Evolutionary conservation across 2,888 invertebrate genomes (phyloP).

Genomic region (Athetis lepigone): DNA sequence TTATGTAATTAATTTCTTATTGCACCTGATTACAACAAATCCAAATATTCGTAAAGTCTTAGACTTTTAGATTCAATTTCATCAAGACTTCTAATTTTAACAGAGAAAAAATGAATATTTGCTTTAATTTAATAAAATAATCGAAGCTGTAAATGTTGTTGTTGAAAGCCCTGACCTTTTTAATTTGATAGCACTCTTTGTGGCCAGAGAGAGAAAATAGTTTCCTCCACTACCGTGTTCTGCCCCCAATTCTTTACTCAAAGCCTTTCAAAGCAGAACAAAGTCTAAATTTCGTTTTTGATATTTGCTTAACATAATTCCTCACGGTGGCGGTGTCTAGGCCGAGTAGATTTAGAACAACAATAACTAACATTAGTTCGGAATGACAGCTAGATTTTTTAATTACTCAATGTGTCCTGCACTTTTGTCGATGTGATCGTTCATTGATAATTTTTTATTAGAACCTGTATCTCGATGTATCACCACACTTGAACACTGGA

Average conservation of each 20-base stretch:
- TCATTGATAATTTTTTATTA: conserved; percentile 85
- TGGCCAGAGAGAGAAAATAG: conserved; percentile 64
- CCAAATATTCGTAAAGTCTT: background rate
- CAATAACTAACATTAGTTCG: conserved; percentile 81
- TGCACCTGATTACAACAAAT: background rate
- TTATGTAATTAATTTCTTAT: background rate
- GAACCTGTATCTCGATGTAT: conserved; percentile 88
- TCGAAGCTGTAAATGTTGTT: no score
- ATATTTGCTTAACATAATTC: conserved; percentile 87
- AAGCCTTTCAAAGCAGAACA: conserved; percentile 87
- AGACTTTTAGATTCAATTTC: background rate
- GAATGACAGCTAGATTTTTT: conserved; percentile 88
- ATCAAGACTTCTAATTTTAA: background rate
- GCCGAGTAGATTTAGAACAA: conserved; percentile 86
- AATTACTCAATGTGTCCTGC: conserved; percentile 82
- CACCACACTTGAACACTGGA: conserved; percentile 86
- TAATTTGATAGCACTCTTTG: conserved; percentile 13
- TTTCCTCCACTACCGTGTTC: conserved; percentile 83
- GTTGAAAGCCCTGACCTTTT: conserved; percentile 34
- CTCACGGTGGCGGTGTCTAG: conserved; percentile 89
- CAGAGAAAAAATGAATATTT: no score
- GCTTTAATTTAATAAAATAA: no score
- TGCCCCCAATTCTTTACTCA: conserved; percentile 80
- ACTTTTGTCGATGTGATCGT: conserved; percentile 87
- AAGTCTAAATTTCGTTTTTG: conserved; percentile 91